Evolutionary conservation across 2,888 invertebrate species (phyloP), one percentile per base, ranked within the genome.

Genomic region (Apodemia duryi): DNA sequence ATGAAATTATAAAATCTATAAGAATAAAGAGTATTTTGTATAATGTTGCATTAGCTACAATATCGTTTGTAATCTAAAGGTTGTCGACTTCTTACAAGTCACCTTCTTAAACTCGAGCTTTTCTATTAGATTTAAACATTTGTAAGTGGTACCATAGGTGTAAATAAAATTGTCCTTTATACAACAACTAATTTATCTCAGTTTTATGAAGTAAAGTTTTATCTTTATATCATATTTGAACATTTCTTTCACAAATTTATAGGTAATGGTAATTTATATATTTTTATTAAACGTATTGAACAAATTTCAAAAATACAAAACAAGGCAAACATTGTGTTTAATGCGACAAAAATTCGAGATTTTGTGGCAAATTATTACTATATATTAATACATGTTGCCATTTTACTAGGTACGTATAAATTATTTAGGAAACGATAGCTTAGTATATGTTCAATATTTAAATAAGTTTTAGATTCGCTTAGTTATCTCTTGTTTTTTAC

Each of bases 61-160:
- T 74, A 72, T 69, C 72, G 74, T 68, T 68, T 70, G 69, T 72
- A 72, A 71, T 72, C 66, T 73, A 74, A 88, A 86, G 88, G 88
- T 89, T 89, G 88, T 89, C 78, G 85, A 88, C 85, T 85, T 85
- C 84, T 82, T 85, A 85, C 73, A 83, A 86, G 88, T 86, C 86
- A 80, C 79, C 80, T 85, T 86, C 83, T 83, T 78, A 84, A 54
- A 84, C 82, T 88, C 89, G 91, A 90, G 91, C 90, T 91, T 64
- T 88, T 90, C 85, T 84, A 80, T 76, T 86, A 88, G 85, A 77
- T 73, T 86, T 82, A 82, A 74, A 71, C 73, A 64, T 38, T 46
- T 75, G 72, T 75, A 74, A 70, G 68, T 74, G 71, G 69, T 76
- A 73, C 71, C 74, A 74, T 75, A 73, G 67, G 66, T 69, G 68